phyloP scores from a whole-genome alignment of 1,140 invertebrate species.

The Orius insidiosus region DNA sequence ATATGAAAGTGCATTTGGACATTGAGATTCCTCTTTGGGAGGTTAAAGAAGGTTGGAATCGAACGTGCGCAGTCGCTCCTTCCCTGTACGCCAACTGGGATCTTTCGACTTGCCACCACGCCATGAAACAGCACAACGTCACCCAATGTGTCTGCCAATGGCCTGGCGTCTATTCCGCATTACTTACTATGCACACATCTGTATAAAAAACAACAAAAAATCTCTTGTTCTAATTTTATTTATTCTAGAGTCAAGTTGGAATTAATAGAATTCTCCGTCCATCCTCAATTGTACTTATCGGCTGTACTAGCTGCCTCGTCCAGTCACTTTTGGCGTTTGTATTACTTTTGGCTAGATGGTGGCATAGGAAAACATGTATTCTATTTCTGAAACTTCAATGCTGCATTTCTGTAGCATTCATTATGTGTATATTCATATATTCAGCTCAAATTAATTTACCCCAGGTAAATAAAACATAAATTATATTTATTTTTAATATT shows the following conservation, averaged over 20 bases:
- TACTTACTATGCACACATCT: slow-evolving; percentile 13
- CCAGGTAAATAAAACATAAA: slow-evolving; percentile 28
- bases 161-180: slow-evolving; percentile 14
- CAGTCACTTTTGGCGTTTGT: slow-evolving; percentile 35
- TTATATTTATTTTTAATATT: too few relatives aligned
- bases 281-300: slow-evolving; percentile 29
- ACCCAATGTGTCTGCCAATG: slow-evolving; percentile 15
- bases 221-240: too few relatives aligned
- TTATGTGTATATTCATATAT: slow-evolving; percentile 43
- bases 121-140: neutral
- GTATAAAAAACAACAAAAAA: too few relatives aligned
- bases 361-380: slow-evolving; percentile 37
- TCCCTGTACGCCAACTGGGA: slow-evolving; percentile 13
- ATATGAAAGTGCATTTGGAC: slow-evolving; percentile 8
- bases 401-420: slow-evolving; percentile 35
- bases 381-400: slow-evolving; percentile 49
- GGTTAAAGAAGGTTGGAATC: slow-evolving; percentile 15
- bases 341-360: slow-evolving; percentile 37
- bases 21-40: neutral
- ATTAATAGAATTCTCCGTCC: neutral
- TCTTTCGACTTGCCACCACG: slow-evolving; percentile 10
- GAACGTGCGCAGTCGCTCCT: slow-evolving; percentile 9
- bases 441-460: slow-evolving; percentile 34
- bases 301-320: slow-evolving; percentile 38
- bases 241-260: slow-evolving; percentile 4